Evolutionary conservation across 2,888 invertebrate genomes (phyloP).

Genomic region (Mythimna ferrago): DNA sequence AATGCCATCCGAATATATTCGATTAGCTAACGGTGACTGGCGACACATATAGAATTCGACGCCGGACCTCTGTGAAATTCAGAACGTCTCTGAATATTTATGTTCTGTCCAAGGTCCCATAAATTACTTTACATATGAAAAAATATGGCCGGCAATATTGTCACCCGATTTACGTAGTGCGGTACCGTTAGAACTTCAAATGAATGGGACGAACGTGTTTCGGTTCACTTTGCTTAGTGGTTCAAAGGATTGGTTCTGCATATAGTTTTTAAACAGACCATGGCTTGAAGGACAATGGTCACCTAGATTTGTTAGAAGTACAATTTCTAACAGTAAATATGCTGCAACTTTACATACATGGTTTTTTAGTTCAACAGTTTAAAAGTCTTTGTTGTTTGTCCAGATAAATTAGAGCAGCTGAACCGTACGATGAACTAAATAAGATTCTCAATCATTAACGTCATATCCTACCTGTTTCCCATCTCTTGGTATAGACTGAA

Average conservation of each 20-base stretch:
- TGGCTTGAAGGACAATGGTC: slow-evolving; percentile 16
- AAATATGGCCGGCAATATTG: slow-evolving; percentile 69
- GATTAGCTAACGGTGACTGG: slow-evolving; percentile 81
- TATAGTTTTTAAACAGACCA: slow-evolving; percentile 25
- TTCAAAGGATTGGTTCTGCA: slow-evolving; percentile 31
- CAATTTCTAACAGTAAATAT: slow-evolving; percentile 9
- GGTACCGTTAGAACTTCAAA: slow-evolving; percentile 65
- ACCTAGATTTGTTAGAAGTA: slow-evolving; percentile 15
- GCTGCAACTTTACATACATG: neutral
- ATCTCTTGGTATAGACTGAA: neutral
- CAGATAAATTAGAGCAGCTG: neutral
- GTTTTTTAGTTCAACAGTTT: neutral
- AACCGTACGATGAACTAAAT: neutral
- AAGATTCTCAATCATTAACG: neutral
- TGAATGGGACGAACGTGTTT: slow-evolving; percentile 53
- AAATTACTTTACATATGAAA: slow-evolving; percentile 69
- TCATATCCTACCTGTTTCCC: neutral
- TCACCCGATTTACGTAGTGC: slow-evolving; percentile 62
- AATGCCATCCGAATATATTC: slow-evolving; percentile 81
- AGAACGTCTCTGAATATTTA: slow-evolving; percentile 82
- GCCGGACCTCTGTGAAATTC: slow-evolving; percentile 80
- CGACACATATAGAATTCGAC: slow-evolving; percentile 78
- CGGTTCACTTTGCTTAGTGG: slow-evolving; percentile 28
- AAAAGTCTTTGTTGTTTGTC: neutral
- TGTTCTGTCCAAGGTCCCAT: slow-evolving; percentile 80